Conservation (phyloP, 1,140 invertebrate genomes). For the Polypedilum vanderplanki region DNA sequence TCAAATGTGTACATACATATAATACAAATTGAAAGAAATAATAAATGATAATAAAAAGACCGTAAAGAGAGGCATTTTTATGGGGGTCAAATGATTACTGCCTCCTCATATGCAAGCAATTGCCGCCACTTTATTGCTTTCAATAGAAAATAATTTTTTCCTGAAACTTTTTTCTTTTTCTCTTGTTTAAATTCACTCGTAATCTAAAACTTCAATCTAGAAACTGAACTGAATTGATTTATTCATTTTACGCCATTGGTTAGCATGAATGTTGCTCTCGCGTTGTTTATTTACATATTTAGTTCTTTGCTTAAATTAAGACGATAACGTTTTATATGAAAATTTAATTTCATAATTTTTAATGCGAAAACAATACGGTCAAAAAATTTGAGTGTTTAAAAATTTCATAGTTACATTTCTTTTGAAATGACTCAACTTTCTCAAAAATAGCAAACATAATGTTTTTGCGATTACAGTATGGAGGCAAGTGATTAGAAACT, state of each 20-base stretch:
- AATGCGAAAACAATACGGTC: no score
- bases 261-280: neutral
- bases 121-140: neutral
- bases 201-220: neutral
- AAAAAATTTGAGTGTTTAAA: no score
- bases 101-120: neutral
- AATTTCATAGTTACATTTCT: no score
- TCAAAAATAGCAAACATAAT: no score
- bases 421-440: no score
- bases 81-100: constrained; percentile 7
- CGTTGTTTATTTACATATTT: neutral
- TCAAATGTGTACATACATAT: no score
- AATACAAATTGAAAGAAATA: neutral
- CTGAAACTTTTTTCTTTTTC: neutral
- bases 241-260: neutral
- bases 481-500: no score
- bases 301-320: neutral
- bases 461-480: no score
- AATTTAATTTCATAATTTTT: no score
- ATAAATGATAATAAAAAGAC: constrained; percentile 9
- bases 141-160: neutral
- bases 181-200: neutral
- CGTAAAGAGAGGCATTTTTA: constrained; percentile 7
- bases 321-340: no score
- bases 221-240: constrained; percentile 10